Evolutionary conservation across 2,888 invertebrate genomes (phyloP).

Genomic region (Agriopis aurantiaria): DNA sequence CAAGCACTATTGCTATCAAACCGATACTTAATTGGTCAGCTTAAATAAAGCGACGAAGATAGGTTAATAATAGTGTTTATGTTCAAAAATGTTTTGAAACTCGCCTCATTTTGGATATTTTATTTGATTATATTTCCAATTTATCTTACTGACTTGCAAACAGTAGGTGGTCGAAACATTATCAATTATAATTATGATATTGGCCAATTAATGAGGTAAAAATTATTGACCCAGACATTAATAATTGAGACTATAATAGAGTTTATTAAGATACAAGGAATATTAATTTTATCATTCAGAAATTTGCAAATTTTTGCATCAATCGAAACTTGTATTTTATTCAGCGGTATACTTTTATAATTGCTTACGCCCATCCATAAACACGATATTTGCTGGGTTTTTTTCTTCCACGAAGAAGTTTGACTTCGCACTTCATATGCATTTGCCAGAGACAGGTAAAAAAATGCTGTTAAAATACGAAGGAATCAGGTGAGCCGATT

Average conservation of each 20-base stretch:
- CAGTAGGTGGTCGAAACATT: slow-evolving; percentile 37
- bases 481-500: no score
- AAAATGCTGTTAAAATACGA: no score
- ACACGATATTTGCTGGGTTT: no score
- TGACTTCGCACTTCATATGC: no score
- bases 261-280: slow-evolving; percentile 15
- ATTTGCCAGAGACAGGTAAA: no score
- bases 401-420: no score
- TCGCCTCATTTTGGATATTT: slow-evolving; percentile 14
- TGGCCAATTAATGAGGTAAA: slow-evolving; percentile 20
- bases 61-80: background rate
- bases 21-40: slow-evolving; percentile 24
- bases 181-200: slow-evolving; percentile 26
- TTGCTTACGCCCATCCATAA: no score
- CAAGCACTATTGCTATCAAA: slow-evolving; percentile 40
- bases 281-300: slow-evolving; percentile 12
- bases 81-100: slow-evolving; percentile 10
- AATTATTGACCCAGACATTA: slow-evolving; percentile 19
- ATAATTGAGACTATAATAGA: slow-evolving; percentile 26
- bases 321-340: background rate
- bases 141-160: slow-evolving; percentile 27
- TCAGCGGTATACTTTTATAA: no score
- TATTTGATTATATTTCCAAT: slow-evolving; percentile 28
- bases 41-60: slow-evolving; percentile 9
- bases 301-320: background rate